phyloP scores from a whole-genome alignment of 2,113 vertebrate genomes.

The Chamaea fasciata region DNA sequence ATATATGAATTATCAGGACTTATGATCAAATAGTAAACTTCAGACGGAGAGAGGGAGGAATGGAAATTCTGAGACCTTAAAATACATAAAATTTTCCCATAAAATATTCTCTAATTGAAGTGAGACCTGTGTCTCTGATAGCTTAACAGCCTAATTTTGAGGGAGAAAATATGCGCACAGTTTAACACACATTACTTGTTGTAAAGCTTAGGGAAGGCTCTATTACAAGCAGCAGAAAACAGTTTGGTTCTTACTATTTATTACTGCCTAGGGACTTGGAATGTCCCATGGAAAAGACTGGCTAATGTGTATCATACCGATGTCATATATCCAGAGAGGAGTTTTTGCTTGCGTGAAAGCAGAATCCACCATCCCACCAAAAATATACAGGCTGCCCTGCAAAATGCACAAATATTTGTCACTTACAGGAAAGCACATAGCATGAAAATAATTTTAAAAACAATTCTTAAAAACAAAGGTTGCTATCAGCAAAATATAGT shows the following conservation, averaged over 20 bases:
- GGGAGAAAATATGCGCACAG: not conserved
- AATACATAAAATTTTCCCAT: not conserved
- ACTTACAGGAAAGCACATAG: not conserved
- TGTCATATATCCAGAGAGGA: conserved; percentile 82
- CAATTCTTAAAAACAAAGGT: not conserved
- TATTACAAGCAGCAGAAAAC: not conserved
- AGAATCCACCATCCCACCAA: conserved; percentile 84
- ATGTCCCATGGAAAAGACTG: not conserved
- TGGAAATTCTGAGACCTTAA: not conserved
- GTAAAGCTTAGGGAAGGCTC: not conserved
- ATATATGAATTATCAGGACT: not conserved
- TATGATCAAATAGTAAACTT: not conserved
- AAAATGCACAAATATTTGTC: not conserved
- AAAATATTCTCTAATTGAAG: not conserved
- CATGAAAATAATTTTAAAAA: not conserved
- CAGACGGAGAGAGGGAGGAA: not conserved
- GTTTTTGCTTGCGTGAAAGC: conserved; percentile 69
- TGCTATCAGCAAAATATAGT: not conserved
- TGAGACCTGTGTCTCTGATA: not conserved
- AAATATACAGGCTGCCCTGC: conserved; percentile 78
- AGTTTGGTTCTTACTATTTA: not conserved
- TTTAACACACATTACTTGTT: not conserved
- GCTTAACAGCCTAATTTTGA: not conserved
- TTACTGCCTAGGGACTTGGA: not conserved
- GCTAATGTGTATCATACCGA: conserved; percentile 61